Percentiles rank a stretch among this genome's conserved stretches.
Evolutionary conservation across 2,888 invertebrate genomes (phyloP).

Genomic region (Dorcus parallelipipedus): DNA sequence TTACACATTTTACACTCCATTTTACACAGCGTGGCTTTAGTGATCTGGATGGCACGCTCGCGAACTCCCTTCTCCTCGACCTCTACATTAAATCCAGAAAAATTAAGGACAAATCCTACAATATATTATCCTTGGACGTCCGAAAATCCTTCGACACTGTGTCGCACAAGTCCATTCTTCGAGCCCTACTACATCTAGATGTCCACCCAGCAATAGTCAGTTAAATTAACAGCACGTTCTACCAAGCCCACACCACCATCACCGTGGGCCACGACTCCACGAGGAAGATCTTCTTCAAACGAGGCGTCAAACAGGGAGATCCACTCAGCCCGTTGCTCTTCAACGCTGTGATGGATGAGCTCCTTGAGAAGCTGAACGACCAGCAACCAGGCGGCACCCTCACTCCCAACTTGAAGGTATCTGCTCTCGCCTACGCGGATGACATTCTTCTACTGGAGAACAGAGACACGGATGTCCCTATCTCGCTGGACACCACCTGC

Average conservation of each 20-base stretch:
- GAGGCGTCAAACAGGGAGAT: slow-evolving; percentile 46
- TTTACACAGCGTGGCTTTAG: slow-evolving; percentile 33
- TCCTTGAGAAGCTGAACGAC: slow-evolving; percentile 15
- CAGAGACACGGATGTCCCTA: slow-evolving; percentile 32
- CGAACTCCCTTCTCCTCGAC: slow-evolving; percentile 36
- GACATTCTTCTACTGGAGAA: slow-evolving; percentile 39
- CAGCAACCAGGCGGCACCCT: slow-evolving; percentile 16
- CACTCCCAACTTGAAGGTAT: slow-evolving; percentile 9
- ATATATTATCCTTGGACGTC: slow-evolving; percentile 42
- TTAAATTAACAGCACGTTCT: slow-evolving; percentile 32
- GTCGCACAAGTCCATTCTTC: slow-evolving; percentile 16
- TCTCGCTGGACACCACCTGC: slow-evolving; percentile 19
- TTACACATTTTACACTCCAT: slow-evolving; percentile 30
- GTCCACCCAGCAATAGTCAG: slow-evolving; percentile 32
- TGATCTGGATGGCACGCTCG: slow-evolving; percentile 40
- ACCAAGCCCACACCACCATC: slow-evolving; percentile 27
- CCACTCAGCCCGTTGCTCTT: slow-evolving; percentile 34
- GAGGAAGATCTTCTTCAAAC: slow-evolving; percentile 17
- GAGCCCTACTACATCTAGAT: slow-evolving; percentile 28
- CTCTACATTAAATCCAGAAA: slow-evolving; percentile 32
- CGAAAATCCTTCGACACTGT: slow-evolving; percentile 45
- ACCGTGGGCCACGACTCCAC: slow-evolving; percentile 18
- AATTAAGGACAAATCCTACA: slow-evolving; percentile 29
- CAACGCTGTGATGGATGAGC: slow-evolving; percentile 32
- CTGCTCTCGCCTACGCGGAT: slow-evolving; percentile 42